Evolutionary conservation across 30 jellyfish, hydroid and myxozoan genomes (phyloP), one percentile per base, ranked within the genome.

Genomic region (Chironex yamaguchii): DNA sequence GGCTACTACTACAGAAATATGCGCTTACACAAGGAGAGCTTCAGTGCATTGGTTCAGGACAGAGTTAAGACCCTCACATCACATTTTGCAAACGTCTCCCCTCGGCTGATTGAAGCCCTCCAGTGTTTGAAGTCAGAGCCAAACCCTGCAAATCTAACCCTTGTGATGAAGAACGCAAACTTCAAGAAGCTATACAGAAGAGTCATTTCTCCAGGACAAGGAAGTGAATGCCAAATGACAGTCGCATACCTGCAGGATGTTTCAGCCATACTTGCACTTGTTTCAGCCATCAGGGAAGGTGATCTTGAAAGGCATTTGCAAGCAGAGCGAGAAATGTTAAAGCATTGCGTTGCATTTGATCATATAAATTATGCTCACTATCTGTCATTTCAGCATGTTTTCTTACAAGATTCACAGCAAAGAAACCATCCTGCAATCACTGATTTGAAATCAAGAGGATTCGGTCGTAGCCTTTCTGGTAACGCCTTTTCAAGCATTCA

Each of bases 1-100:
- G 85, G 85, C 29, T 84, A 81, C 26, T 48, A 64, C 54, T 65
- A 81, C 66, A 9, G 76, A 23, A 81, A 65, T 48, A 81, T 65
- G 91, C 62, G 91, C 14, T 17, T 81, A n/a, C 93, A 83, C 82
- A 70, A 83, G 33, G 93, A 83, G 31, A 50, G 71, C 12, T 83
- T 83, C 28, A n/a, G 52, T 83, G 93, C 93, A 0, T 28, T 83
- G 29, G 87, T 83, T 12, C 89, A 69, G 52, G 48, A 3, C 36
- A 24, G 92, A 28, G 86, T 67, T 3, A 77, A 73, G 29, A 48
- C 21, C 2, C 87, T 73, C 6, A 73, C 87, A 36, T 48, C 75
- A 29, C 48, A 73, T 34, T 51, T 28, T 25, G 23, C 49, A 22
- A 48, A 42, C 9, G 11, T 68, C 14, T 27, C 50, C 36, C 27